These are phyloP conservation scores for Struthidea cinerea DNA, from an alignment of 2,113 vertebrate species.

Conservation along the genomic window DNA sequence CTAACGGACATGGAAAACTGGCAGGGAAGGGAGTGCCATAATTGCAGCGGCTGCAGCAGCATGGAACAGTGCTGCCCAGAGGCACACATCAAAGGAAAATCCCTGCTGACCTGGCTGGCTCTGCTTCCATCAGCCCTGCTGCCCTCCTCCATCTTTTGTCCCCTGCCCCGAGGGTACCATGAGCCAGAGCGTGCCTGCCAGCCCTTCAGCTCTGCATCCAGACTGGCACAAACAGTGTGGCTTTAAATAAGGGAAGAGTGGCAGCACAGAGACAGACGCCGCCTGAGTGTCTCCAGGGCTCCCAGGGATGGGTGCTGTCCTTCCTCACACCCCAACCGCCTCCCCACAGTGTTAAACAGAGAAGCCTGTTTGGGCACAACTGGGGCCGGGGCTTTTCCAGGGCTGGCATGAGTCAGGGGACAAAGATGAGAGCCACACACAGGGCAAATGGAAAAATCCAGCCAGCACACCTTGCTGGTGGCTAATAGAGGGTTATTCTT, in stretches of 20 bases:
- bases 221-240: not conserved
- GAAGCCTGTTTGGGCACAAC: not conserved
- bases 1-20: not conserved
- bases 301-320: not conserved
- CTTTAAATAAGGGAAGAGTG: not conserved
- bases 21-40: not conserved
- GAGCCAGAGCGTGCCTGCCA: not conserved
- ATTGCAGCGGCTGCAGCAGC: not conserved
- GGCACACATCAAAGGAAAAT: slow-evolving; percentile 16
- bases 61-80: not conserved
- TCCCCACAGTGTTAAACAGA: not conserved
- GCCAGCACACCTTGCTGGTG: not conserved
- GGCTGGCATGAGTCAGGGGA: not conserved
- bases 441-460: slow-evolving; percentile 55
- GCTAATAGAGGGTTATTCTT: slow-evolving; percentile 18
- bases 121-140: not conserved
- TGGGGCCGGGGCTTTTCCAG: not conserved
- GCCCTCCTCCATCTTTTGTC: not conserved
- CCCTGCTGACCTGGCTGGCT: not conserved
- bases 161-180: not conserved
- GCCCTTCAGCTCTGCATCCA: not conserved
- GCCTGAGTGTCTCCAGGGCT: not conserved
- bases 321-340: not conserved
- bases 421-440: not conserved
- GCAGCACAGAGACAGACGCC: accelerated